Evolutionary conservation across 2,113 vertebrate genomes (phyloP).

Genomic region (Pelvicachromis taeniatus): DNA sequence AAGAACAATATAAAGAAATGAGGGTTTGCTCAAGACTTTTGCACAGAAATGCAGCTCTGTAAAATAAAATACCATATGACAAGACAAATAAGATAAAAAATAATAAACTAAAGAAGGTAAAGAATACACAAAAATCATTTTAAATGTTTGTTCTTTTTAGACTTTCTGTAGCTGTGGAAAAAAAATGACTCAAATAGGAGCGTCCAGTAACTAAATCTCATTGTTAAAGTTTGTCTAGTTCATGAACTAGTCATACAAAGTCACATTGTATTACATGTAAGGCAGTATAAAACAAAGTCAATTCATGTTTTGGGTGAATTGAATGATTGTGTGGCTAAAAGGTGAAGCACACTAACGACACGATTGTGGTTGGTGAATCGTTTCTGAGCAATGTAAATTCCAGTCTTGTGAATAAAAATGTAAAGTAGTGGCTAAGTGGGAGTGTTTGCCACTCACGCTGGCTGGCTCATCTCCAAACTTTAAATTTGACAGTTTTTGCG

Average conservation of each 20-base stretch:
- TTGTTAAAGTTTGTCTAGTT: neutral
- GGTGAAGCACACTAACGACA: neutral
- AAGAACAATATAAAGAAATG: neutral
- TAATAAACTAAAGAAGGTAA: neutral
- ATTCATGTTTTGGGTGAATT: rapidly evolving
- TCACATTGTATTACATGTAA: neutral
- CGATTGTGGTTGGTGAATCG: neutral
- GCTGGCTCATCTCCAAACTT: constrained; percentile 63
- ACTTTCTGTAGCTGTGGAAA: neutral
- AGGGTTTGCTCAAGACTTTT: neutral
- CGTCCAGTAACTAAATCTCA: rapidly evolving
- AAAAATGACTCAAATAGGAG: neutral
- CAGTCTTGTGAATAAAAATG: neutral
- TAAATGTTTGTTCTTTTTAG: neutral
- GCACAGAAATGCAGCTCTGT: neutral
- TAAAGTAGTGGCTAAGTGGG: neutral
- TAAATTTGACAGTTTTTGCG: constrained; percentile 50
- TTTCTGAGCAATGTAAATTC: neutral
- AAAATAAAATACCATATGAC: neutral
- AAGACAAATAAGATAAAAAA: neutral
- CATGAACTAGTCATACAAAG: neutral
- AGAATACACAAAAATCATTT: rapidly evolving
- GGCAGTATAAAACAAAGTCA: neutral
- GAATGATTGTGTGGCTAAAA: neutral
- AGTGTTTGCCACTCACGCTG: constrained; percentile 7